phyloP scores from a whole-genome alignment of 2,113 vertebrate genomes.

The Peucedramus taeniatus region DNA sequence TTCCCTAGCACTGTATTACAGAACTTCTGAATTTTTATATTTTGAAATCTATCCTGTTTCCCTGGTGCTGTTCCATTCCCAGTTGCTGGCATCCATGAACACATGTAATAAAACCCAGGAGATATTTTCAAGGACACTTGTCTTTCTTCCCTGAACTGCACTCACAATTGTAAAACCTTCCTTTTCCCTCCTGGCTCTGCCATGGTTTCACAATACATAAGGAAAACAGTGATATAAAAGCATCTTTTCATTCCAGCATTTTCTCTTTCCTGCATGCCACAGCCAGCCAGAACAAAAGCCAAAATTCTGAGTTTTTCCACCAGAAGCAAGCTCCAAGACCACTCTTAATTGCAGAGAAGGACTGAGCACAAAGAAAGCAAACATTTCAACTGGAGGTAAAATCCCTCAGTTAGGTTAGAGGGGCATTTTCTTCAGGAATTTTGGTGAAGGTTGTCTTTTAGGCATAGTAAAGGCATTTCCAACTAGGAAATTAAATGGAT shows the following conservation, averaged over 20 bases:
- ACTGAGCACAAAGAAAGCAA: neutral
- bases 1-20: neutral
- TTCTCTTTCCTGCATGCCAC: neutral
- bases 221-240: neutral
- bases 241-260: conserved; percentile 3
- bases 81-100: neutral
- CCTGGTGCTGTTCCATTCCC: neutral
- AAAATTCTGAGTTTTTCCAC: neutral
- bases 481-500: conserved; percentile 59
- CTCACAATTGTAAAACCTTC: conserved; percentile 25
- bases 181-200: neutral
- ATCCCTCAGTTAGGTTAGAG: conserved; percentile 18
- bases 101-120: neutral
- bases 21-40: neutral
- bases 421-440: conserved; percentile 27
- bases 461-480: too few relatives aligned
- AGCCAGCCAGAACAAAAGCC: neutral
- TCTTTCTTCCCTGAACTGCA: neutral
- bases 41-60: neutral
- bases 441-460: conserved; percentile 16
- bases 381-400: conserved; percentile 34
- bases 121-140: conserved; percentile 33
- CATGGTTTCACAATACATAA: neutral
- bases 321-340: neutral
- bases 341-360: neutral